Conservation (phyloP, 2,797 vertebrate genomes). For the Zalophus californianus region DNA sequence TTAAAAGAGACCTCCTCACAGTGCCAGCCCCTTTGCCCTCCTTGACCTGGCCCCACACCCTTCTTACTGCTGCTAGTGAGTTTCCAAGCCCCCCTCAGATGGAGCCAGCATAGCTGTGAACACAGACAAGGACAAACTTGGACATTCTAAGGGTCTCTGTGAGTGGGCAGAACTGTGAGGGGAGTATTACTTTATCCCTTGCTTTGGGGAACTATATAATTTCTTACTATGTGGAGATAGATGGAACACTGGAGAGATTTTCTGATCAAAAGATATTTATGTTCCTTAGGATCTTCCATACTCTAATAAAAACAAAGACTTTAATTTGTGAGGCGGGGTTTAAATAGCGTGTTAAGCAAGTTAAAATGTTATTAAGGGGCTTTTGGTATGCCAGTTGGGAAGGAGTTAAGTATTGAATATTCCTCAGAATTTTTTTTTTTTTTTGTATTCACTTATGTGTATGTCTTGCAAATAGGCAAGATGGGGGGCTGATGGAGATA, state of each 20-base stretch:
- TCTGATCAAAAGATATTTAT: not conserved
- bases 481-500: slow-evolving; percentile 14
- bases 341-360: slow-evolving; percentile 3
- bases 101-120: not conserved
- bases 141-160: not conserved
- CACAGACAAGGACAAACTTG: not conserved
- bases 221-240: slow-evolving; percentile 34
- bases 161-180: not conserved
- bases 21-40: not conserved
- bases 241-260: not conserved
- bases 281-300: not conserved
- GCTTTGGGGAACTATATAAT: not conserved
- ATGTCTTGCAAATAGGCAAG: slow-evolving; percentile 69
- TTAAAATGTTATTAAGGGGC: slow-evolving; percentile 38
- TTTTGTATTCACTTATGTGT: slow-evolving; percentile 1
- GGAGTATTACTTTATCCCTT: not conserved
- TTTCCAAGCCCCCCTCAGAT: not conserved
- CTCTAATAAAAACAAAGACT: slow-evolving; percentile 38
- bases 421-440: slow-evolving; percentile 56
- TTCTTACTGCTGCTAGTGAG: not conserved
- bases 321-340: slow-evolving; percentile 38
- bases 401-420: slow-evolving; percentile 51
- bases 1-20: not conserved
- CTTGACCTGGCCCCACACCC: not conserved
- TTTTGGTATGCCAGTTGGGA: slow-evolving; percentile 55